A percentile compares a stretch with the other conserved stretches of the same genome.
phyloP scores from a whole-genome alignment of 2,797 vertebrate species.

The Hylomyscus alleni region DNA sequence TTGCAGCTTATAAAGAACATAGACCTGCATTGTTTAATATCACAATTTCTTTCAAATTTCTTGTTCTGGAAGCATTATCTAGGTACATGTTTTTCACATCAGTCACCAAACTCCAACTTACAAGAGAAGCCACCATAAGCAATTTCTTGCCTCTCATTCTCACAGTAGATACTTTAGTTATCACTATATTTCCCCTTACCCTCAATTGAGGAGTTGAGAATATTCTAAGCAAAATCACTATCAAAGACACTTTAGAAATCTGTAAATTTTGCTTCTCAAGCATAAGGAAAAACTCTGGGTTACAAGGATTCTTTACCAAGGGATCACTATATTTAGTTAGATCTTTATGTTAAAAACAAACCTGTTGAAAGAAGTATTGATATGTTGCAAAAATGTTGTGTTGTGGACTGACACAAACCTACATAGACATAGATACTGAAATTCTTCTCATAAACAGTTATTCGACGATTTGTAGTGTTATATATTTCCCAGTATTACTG shows the following conservation, averaged over 20 bases:
- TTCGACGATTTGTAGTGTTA: slow-evolving; percentile 27
- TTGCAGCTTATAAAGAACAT: not conserved
- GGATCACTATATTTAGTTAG: slow-evolving; percentile 9
- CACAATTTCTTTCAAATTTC: slow-evolving; percentile 34
- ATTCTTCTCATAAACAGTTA: slow-evolving; percentile 32
- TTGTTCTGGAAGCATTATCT: slow-evolving; percentile 22
- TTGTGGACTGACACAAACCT: not conserved
- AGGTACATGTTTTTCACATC: not conserved
- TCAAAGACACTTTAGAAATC: not conserved
- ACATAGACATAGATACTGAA: not conserved
- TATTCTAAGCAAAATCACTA: slow-evolving; percentile 21
- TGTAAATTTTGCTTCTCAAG: slow-evolving; percentile 33
- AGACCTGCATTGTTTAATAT: not conserved
- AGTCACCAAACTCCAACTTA: slow-evolving; percentile 22
- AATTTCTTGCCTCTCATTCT: not conserved
- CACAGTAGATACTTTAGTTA: slow-evolving; percentile 2
- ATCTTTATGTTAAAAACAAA: not conserved
- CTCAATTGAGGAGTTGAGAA: not conserved
- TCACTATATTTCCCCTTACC: not conserved
- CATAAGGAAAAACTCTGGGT: not conserved
- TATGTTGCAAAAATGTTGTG: not conserved
- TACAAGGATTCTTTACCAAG: not conserved
- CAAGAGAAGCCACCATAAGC: slow-evolving; percentile 23
- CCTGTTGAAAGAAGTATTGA: not conserved
- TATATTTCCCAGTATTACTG: not conserved